A percentile compares a stretch with the other conserved stretches of the same genome.
phyloP scores from a whole-genome alignment of 2,113 vertebrate genomes.

The Dinomys branickii region DNA sequence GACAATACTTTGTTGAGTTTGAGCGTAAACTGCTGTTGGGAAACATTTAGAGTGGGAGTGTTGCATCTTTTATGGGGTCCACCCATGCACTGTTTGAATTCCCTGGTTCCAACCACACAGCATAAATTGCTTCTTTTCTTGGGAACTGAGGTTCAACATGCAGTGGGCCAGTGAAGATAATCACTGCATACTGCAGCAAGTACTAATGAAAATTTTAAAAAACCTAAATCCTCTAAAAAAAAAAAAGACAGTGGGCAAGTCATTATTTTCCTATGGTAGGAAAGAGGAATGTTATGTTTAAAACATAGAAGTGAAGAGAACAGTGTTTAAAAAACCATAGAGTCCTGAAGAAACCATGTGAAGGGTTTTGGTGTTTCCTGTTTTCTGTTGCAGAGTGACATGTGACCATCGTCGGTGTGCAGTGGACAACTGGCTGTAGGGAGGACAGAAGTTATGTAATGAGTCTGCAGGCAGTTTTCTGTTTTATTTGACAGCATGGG shows the following conservation, averaged over 20 bases:
- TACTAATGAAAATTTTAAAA: not conserved
- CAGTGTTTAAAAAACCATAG: not conserved
- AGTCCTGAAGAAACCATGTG: not conserved
- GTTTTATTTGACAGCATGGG: not conserved
- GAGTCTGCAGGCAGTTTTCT: not conserved
- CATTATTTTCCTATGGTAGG: not conserved
- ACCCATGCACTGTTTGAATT: not conserved
- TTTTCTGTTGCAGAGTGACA: not conserved
- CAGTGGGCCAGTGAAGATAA: not conserved
- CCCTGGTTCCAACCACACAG: slow-evolving; percentile 1
- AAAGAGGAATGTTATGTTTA: not conserved
- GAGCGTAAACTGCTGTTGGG: not conserved
- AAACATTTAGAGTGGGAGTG: not conserved
- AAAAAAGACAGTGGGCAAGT: not conserved
- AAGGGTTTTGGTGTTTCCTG: not conserved
- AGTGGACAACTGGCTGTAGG: not conserved
- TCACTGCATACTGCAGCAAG: not conserved
- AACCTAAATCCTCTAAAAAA: not conserved
- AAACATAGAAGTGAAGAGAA: slow-evolving; percentile 35
- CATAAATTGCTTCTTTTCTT: not conserved
- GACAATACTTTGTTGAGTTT: not conserved
- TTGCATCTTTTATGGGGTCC: not conserved
- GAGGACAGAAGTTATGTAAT: not conserved
- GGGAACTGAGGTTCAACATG: not conserved
- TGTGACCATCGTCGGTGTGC: not conserved